These are phyloP conservation scores for Nesidiocoris tenuis DNA, from an alignment of 2,888 invertebrate genomes.

Conservation along the genomic window DNA sequence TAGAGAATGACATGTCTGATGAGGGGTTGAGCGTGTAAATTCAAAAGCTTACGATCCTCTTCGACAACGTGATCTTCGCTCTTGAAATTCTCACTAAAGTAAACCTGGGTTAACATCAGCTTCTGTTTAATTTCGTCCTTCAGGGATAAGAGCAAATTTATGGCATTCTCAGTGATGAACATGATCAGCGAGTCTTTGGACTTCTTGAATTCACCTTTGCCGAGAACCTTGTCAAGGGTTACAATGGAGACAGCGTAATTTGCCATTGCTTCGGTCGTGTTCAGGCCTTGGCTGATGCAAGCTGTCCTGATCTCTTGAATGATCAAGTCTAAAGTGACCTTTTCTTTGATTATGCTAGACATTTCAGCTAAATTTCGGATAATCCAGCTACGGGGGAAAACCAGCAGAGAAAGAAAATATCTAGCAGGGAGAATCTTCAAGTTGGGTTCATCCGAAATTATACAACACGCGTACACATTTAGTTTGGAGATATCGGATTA, in stretches of 20 bases:
- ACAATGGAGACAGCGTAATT: conserved; percentile 19
- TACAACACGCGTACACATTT: too few species aligned
- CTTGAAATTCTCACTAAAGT: conserved; percentile 26
- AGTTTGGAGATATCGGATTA: too few species aligned
- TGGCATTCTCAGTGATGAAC: conserved; percentile 22
- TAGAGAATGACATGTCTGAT: conserved; percentile 54
- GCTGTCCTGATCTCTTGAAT: conserved; percentile 33
- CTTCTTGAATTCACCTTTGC: neutral
- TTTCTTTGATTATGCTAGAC: neutral
- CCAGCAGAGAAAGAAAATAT: too few species aligned
- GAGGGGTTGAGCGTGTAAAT: conserved; percentile 27
- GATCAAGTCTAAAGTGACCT: conserved; percentile 35
- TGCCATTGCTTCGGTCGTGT: conserved; percentile 37
- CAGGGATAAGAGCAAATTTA: conserved; percentile 28
- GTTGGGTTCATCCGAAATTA: too few species aligned
- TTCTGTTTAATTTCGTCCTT: conserved; percentile 15
- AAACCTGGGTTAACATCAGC: conserved; percentile 16
- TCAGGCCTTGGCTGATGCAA: conserved; percentile 34
- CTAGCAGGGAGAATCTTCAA: too few species aligned
- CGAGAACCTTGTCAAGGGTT: neutral
- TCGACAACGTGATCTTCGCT: conserved; percentile 31
- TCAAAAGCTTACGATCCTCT: conserved; percentile 23
- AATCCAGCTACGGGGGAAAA: too few species aligned
- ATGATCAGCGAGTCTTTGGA: neutral
- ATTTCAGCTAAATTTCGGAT: too few species aligned